These are phyloP conservation scores for Dreissena polymorpha DNA, from an alignment of 1,140 invertebrate species.

Conservation along the genomic window DNA sequence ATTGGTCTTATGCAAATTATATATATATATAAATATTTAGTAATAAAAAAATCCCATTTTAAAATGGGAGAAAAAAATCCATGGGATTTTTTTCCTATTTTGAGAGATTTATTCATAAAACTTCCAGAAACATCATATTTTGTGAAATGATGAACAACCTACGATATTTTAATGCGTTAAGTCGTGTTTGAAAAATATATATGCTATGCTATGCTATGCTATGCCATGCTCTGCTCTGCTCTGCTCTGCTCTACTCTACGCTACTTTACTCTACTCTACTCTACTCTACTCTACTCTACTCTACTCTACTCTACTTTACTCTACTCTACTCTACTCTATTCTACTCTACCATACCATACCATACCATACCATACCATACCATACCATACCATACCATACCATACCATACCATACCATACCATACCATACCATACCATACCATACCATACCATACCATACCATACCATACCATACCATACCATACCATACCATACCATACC, in stretches of 20 bases:
- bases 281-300: slow-evolving; percentile 51
- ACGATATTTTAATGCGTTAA: too few relatives aligned
- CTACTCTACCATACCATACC: slow-evolving; percentile 62
- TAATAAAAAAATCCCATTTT: too few relatives aligned
- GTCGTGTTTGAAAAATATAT: too few relatives aligned
- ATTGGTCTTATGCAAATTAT: too few relatives aligned
- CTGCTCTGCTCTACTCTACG: slow-evolving; percentile 49
- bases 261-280: slow-evolving; percentile 57
- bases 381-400: slow-evolving; percentile 58
- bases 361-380: slow-evolving; percentile 58
- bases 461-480: slow-evolving; percentile 67
- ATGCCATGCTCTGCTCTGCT: slow-evolving; percentile 50
- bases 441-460: slow-evolving; percentile 67
- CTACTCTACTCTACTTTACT: slow-evolving; percentile 52
- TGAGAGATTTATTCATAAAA: too few relatives aligned
- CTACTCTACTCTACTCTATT: slow-evolving; percentile 60
- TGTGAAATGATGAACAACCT: too few relatives aligned
- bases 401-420: slow-evolving; percentile 63
- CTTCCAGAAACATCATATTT: too few relatives aligned
- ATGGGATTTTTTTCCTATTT: too few relatives aligned
- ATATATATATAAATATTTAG: too few relatives aligned
- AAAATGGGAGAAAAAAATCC: too few relatives aligned
- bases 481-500: slow-evolving; percentile 67
- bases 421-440: slow-evolving; percentile 65
- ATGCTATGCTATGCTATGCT: too few relatives aligned